These are phyloP conservation scores for Mythimna albipuncta DNA, from an alignment of 2,888 invertebrate genomes.

Conservation along the genomic window DNA sequence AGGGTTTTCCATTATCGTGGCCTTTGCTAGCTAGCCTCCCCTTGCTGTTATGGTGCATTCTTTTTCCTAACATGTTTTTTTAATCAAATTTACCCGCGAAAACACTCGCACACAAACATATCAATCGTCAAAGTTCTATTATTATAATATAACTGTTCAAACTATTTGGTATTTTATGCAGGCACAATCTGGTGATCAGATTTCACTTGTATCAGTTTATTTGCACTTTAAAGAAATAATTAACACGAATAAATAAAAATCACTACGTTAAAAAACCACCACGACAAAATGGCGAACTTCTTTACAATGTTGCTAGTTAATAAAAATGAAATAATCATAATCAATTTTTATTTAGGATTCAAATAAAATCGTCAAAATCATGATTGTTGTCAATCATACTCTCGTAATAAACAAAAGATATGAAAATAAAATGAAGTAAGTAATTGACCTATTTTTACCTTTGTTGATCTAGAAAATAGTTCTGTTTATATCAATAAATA, in stretches of 20 bases:
- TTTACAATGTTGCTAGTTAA: constrained; percentile 40
- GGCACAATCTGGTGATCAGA: constrained; percentile 49
- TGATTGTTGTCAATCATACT: neutral
- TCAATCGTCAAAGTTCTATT: constrained; percentile 46
- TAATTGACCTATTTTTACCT: neutral
- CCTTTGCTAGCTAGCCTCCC: constrained; percentile 88
- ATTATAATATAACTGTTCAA: constrained; percentile 21
- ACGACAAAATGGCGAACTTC: constrained; percentile 74
- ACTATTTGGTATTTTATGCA: constrained; percentile 31
- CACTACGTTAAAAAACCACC: constrained; percentile 57
- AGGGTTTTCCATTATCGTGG: constrained; percentile 87
- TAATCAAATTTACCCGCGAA: constrained; percentile 84
- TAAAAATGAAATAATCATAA: too few species aligned
- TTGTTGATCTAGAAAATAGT: neutral
- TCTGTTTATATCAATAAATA: neutral
- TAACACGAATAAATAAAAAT: constrained; percentile 60
- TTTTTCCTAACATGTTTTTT: constrained; percentile 85
- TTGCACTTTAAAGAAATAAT: constrained; percentile 47
- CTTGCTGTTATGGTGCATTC: constrained; percentile 89
- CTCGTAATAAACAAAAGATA: neutral
- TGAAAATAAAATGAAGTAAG: neutral
- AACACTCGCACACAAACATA: constrained; percentile 70
- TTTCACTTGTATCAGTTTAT: constrained; percentile 30
- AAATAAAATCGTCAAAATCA: too few species aligned
- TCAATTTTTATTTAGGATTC: too few species aligned